phyloP scores from a whole-genome alignment of 2,888 invertebrate genomes.

The Tipula lateralis region DNA sequence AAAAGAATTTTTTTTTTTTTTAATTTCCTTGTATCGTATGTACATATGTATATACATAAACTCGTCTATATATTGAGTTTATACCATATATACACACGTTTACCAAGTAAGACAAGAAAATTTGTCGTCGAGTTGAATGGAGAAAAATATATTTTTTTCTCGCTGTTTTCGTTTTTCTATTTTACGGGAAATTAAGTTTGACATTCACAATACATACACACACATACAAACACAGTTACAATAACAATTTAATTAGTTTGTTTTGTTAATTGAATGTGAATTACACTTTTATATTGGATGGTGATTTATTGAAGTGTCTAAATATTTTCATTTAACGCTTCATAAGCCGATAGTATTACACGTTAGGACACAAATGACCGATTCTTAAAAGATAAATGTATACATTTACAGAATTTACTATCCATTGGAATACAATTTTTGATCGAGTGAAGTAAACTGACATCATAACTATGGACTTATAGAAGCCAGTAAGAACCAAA shows the following conservation, averaged over 20 bases:
- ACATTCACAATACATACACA: not conserved
- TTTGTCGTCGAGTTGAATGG: not conserved
- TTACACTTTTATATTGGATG: not conserved
- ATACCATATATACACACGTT: not conserved
- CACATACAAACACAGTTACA: not conserved
- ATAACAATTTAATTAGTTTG: not conserved
- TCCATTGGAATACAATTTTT: no score
- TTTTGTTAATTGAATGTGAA: not conserved
- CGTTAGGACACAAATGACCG: no score
- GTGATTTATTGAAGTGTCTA: not conserved
- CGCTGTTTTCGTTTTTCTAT: not conserved
- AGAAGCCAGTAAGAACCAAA: no score
- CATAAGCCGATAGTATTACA: no score
- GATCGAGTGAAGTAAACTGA: no score
- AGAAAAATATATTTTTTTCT: not conserved
- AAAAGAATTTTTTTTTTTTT: not conserved
- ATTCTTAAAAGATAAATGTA: no score
- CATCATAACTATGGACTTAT: no score
- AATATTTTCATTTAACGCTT: not conserved
- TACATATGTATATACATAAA: not conserved
- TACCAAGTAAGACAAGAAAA: not conserved
- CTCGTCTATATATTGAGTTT: not conserved
- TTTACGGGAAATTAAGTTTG: conserved; percentile 11
- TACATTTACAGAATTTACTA: no score
- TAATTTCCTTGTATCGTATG: not conserved